These are phyloP conservation scores for Scophthalmus maximus DNA, from an alignment of 2,113 vertebrate species.

Conservation along the genomic window DNA sequence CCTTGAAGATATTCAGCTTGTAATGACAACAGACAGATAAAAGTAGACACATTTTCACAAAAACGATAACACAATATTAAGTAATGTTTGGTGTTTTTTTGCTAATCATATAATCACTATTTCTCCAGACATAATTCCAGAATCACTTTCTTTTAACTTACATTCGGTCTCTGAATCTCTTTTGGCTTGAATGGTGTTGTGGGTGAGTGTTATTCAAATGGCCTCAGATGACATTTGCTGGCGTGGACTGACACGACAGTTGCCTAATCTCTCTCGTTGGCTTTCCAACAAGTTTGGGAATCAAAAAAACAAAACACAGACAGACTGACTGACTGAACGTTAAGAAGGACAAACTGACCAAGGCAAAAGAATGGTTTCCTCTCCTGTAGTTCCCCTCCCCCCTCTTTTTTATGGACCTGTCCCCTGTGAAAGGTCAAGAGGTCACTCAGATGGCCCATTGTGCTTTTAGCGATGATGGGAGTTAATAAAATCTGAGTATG, in stretches of 20 bases:
- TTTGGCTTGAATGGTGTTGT: conserved; percentile 1
- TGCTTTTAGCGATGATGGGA: conserved; percentile 37
- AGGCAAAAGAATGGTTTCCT: conserved; percentile 36
- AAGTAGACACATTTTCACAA: too few species aligned
- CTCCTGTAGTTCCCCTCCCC: conserved; percentile 27
- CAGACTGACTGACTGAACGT: neutral
- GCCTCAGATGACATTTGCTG: conserved; percentile 30
- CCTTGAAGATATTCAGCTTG: too few species aligned
- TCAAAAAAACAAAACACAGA: conserved; percentile 7
- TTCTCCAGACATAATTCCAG: neutral
- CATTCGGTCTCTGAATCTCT: neutral
- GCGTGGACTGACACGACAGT: conserved; percentile 9
- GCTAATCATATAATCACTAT: neutral
- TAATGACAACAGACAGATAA: too few species aligned
- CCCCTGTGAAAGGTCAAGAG: conserved; percentile 56
- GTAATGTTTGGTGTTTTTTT: neutral
- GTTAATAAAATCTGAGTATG: conserved; percentile 49
- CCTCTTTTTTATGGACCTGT: conserved; percentile 41
- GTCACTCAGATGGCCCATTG: conserved; percentile 56
- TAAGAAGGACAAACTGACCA: conserved; percentile 28
- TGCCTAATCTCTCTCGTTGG: conserved; percentile 20
- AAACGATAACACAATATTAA: too few species aligned
- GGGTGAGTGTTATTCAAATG: conserved; percentile 22
- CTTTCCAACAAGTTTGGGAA: conserved; percentile 8
- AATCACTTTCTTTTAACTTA: neutral